phyloP scores from a whole-genome alignment of 2,113 vertebrate species.

The Oreotrochilus melanogaster region DNA sequence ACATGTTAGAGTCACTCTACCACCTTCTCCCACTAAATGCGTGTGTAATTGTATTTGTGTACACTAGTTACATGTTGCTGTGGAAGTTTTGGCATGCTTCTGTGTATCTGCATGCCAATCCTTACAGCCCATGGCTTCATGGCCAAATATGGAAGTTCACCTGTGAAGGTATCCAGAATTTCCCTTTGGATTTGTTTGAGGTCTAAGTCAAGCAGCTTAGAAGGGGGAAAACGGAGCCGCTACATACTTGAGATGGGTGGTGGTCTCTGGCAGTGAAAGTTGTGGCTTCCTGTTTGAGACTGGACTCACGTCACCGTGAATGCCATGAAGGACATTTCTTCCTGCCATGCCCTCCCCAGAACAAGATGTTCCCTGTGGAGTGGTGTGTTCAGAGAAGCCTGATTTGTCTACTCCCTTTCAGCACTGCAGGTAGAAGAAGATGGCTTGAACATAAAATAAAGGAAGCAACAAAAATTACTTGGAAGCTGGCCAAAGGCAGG shows the following conservation, averaged over 20 bases:
- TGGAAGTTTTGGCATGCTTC: conserved; percentile 24
- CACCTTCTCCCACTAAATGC: neutral
- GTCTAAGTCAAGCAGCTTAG: neutral
- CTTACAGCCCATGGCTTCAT: neutral
- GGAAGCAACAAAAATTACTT: neutral
- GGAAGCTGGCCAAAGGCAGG: neutral
- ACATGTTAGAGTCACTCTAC: neutral
- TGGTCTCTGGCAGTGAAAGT: neutral
- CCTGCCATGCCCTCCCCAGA: neutral
- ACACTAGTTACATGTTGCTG: conserved; percentile 27
- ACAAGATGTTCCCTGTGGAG: neutral
- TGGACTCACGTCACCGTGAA: neutral
- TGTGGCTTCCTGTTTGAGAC: neutral
- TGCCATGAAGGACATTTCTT: neutral
- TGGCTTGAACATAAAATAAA: neutral
- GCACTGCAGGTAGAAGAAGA: neutral
- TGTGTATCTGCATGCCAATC: neutral
- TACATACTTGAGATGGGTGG: neutral
- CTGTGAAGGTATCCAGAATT: conserved; percentile 1
- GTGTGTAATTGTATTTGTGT: conserved; percentile 30
- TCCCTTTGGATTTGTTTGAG: neutral
- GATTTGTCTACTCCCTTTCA: neutral
- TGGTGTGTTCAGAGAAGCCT: neutral
- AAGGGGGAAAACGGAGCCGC: neutral
- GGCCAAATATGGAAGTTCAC: conserved; percentile 12